These are phyloP conservation scores for Psilopogon haemacephalus DNA, from an alignment of 2,113 vertebrate genomes.

Conservation along the genomic window DNA sequence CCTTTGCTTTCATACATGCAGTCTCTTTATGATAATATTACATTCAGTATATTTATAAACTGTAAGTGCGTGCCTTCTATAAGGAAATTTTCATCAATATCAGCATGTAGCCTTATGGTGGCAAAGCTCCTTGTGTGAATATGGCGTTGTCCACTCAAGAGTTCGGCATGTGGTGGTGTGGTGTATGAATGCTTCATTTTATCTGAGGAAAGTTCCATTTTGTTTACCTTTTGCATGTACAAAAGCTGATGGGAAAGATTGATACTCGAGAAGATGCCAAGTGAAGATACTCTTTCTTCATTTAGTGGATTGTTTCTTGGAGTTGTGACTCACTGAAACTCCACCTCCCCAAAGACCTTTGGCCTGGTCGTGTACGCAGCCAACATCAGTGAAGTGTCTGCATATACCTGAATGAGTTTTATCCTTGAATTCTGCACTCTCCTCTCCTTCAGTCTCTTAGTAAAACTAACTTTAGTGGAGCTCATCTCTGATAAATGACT, in stretches of 20 bases:
- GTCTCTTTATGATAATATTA: neutral
- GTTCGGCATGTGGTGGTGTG: neutral
- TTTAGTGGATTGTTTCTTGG: neutral
- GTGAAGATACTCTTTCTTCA: neutral
- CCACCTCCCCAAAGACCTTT: neutral
- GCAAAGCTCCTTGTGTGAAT: neutral
- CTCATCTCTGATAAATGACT: neutral
- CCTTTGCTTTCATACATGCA: neutral
- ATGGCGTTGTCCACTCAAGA: neutral
- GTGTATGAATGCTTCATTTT: rapidly evolving
- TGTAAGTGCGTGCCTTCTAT: neutral
- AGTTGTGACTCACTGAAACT: neutral
- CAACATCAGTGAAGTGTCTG: no score
- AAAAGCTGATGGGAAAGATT: neutral
- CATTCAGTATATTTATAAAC: neutral
- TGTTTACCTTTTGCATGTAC: neutral
- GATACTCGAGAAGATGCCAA: neutral
- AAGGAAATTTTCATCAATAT: neutral
- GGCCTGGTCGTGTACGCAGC: neutral
- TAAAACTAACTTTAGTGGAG: neutral
- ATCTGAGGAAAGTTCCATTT: neutral
- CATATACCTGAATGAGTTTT: rapidly evolving
- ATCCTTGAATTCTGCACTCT: neutral
- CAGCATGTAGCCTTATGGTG: neutral
- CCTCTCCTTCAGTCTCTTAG: neutral